Evolutionary conservation across 2,888 invertebrate species (phyloP).

Genomic region (Molorchus minor): DNA sequence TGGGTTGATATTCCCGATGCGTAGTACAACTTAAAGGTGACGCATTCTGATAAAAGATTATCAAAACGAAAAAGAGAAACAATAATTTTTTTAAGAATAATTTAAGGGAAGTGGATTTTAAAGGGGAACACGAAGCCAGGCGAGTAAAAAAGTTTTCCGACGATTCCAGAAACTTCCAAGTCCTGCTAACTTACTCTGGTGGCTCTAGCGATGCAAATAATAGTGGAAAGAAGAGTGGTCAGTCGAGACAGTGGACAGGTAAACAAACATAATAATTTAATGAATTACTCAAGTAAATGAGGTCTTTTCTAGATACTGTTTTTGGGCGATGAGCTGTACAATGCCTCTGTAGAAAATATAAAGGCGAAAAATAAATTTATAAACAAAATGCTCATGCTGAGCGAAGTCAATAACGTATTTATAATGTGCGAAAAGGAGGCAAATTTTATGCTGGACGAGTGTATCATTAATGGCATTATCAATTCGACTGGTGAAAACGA

Average conservation of each 20-base stretch:
- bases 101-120: constrained; percentile 56
- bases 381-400: constrained; percentile 53
- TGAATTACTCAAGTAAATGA: not conserved
- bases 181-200: no score
- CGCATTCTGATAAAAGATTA: not conserved
- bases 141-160: constrained; percentile 55
- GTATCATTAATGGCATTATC: constrained; percentile 55
- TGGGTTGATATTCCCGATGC: constrained; percentile 51
- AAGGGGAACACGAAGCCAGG: constrained; percentile 57
- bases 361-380: constrained; percentile 49
- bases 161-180: constrained; percentile 60
- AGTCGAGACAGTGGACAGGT: constrained; percentile 60
- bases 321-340: constrained; percentile 62
- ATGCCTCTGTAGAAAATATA: constrained; percentile 51
- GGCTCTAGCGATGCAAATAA: constrained; percentile 56
- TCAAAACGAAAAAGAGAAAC: constrained; percentile 11
- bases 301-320: constrained; percentile 52
- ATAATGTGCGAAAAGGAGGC: constrained; percentile 54
- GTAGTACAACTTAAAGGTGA: constrained; percentile 59
- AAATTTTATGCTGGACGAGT: constrained; percentile 54
- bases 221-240: constrained; percentile 57
- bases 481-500: constrained; percentile 41
- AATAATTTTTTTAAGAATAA: constrained; percentile 34
- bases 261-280: not conserved
- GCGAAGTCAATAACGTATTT: constrained; percentile 58